phyloP scores from a whole-genome alignment of 2,113 vertebrate genomes.

The Pachypanchax playfairii region DNA sequence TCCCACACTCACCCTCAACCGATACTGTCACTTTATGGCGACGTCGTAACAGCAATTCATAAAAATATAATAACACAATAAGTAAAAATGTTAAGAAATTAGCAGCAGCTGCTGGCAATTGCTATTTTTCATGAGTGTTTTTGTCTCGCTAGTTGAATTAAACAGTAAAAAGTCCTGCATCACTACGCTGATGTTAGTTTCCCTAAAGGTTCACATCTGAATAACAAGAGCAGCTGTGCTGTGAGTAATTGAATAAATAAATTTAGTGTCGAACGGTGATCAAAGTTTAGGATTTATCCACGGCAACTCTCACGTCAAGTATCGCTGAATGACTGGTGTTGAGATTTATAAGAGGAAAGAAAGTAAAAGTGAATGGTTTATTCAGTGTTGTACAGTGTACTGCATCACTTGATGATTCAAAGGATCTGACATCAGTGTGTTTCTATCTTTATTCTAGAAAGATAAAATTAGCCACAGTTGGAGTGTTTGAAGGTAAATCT shows the following conservation, averaged over 20 bases:
- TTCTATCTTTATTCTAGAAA: slow-evolving; percentile 33
- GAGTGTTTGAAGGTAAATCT: slow-evolving; percentile 27
- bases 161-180: slow-evolving; percentile 5
- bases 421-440: slow-evolving; percentile 32
- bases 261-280: slow-evolving; percentile 59
- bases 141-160: slow-evolving; percentile 2
- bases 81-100: slow-evolving; percentile 11
- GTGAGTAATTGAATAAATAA: slow-evolving; percentile 67
- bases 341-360: slow-evolving; percentile 14
- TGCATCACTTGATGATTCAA: slow-evolving; percentile 24
- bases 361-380: slow-evolving; percentile 30
- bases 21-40: slow-evolving; percentile 32
- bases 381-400: slow-evolving; percentile 4
- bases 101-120: not conserved
- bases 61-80: slow-evolving; percentile 18
- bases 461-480: slow-evolving; percentile 41
- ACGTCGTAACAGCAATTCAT: slow-evolving; percentile 20
- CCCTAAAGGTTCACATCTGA: slow-evolving; percentile 31
- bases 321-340: slow-evolving; percentile 44
- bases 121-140: slow-evolving; percentile 12
- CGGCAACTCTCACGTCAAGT: slow-evolving; percentile 35
- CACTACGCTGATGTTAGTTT: slow-evolving; percentile 21
- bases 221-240: slow-evolving; percentile 52
- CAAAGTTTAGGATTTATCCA: slow-evolving; percentile 43
- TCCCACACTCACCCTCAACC: slow-evolving; percentile 25